These are phyloP conservation scores for Kryptolebias ocellatus DNA, from an alignment of 2,797 vertebrate genomes.

Conservation along the genomic window DNA sequence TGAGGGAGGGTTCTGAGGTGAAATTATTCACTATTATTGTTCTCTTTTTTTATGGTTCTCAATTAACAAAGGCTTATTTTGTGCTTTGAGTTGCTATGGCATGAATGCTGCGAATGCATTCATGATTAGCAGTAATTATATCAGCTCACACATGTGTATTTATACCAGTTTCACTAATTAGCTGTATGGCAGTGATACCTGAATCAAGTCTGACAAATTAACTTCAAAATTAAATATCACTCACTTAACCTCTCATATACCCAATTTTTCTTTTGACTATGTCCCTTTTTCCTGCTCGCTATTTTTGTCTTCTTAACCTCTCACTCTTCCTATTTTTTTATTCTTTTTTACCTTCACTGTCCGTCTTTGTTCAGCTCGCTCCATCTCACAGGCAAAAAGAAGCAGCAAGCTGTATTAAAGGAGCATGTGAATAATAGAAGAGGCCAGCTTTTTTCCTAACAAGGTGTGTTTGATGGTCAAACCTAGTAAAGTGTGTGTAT, in stretches of 20 bases:
- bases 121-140: constrained; percentile 53
- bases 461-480: constrained; percentile 71
- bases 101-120: constrained; percentile 19
- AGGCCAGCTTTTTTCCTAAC: constrained; percentile 66
- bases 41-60: constrained; percentile 3
- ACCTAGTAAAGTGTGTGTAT: constrained; percentile 22
- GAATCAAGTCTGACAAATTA: constrained; percentile 32
- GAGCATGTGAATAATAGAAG: constrained; percentile 72
- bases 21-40: neutral
- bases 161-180: constrained; percentile 42
- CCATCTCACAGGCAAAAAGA: constrained; percentile 41
- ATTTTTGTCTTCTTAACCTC: constrained; percentile 60
- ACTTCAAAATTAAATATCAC: constrained; percentile 33
- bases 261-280: constrained; percentile 28
- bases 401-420: constrained; percentile 35
- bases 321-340: constrained; percentile 28
- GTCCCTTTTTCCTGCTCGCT: constrained; percentile 43
- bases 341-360: constrained; percentile 44
- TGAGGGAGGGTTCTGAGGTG: neutral
- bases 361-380: constrained; percentile 49
- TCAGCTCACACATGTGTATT: constrained; percentile 49
- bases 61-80: constrained; percentile 13
- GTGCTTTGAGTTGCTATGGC: constrained; percentile 38
- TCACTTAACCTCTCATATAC: constrained; percentile 24
- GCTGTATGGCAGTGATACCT: constrained; percentile 46